Conservation (phyloP, 2,113 vertebrate genomes). For the Petrocephalus microphthalmus region DNA sequence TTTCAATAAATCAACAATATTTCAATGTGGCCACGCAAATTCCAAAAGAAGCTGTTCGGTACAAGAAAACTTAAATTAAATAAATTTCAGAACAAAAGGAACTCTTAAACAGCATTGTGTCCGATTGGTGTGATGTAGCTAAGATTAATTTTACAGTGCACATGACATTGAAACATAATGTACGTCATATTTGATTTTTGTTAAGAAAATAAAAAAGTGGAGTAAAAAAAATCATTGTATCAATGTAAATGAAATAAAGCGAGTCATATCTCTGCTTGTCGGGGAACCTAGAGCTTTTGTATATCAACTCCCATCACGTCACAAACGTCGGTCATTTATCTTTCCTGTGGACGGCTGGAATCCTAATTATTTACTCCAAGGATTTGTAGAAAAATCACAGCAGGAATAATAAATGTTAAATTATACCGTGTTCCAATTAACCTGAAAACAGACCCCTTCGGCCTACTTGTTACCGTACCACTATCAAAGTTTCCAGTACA, state of each 20-base stretch:
- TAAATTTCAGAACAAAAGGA: slow-evolving; percentile 5
- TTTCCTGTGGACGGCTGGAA: slow-evolving; percentile 74
- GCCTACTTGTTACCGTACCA: slow-evolving; percentile 61
- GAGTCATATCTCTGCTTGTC: slow-evolving; percentile 27
- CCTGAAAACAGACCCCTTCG: slow-evolving; percentile 62
- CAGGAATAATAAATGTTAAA: slow-evolving; percentile 78
- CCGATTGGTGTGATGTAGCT: not conserved
- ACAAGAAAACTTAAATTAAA: not conserved
- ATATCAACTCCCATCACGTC: slow-evolving; percentile 74
- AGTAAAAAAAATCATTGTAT: slow-evolving; percentile 28
- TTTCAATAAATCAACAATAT: not conserved
- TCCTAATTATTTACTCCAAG: slow-evolving; percentile 86
- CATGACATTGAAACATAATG: slow-evolving; percentile 2
- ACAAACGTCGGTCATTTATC: slow-evolving; percentile 88
- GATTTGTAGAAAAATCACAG: slow-evolving; percentile 54
- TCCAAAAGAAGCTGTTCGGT: not conserved
- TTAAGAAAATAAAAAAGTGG: slow-evolving; percentile 31
- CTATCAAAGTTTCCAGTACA: slow-evolving; percentile 62
- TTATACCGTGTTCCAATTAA: slow-evolving; percentile 71
- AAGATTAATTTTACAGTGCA: not conserved
- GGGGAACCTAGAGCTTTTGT: slow-evolving; percentile 55
- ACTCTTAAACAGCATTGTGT: slow-evolving; percentile 5
- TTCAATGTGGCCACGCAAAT: not conserved
- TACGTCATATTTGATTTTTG: not conserved
- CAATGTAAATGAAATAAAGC: slow-evolving; percentile 21